Percentiles rank a stretch among this genome's conserved stretches.
phyloP scores from a whole-genome alignment of 2,888 invertebrate species.

The Oxyteleia sp. region DNA sequence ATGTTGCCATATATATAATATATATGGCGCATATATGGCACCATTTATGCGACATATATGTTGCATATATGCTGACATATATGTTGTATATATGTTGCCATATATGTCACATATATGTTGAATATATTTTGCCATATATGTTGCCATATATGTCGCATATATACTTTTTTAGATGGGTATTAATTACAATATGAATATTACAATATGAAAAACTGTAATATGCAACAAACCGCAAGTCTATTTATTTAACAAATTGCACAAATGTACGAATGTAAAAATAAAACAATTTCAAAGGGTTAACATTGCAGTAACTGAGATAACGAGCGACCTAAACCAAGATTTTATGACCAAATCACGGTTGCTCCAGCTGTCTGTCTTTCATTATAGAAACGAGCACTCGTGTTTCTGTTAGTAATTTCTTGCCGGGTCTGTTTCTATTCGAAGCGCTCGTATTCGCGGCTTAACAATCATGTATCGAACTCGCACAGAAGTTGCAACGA shows the following conservation, averaged over 20 bases:
- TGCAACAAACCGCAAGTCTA: background rate
- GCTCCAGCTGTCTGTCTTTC: conserved; percentile 13
- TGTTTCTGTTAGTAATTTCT: conserved; percentile 22
- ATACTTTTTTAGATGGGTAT: too few species aligned
- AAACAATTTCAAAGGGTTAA: background rate
- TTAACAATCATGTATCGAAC: conserved; percentile 31
- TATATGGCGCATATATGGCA: too few species aligned
- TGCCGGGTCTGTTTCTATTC: conserved; percentile 15
- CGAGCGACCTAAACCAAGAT: background rate
- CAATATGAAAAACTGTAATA: too few species aligned
- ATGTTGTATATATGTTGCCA: too few species aligned
- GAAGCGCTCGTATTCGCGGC: conserved; percentile 19
- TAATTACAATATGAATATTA: too few species aligned
- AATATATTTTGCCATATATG: too few species aligned
- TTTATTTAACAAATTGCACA: background rate
- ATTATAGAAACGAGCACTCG: conserved; percentile 23
- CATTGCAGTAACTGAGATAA: background rate
- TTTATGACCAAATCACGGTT: conserved; percentile 25
- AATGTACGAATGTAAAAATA: background rate
- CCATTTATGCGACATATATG: too few species aligned
- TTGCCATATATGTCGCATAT: too few species aligned
- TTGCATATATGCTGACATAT: too few species aligned
- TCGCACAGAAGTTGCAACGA: conserved; percentile 39
- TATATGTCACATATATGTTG: too few species aligned
- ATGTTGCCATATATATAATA: too few species aligned